Percentiles rank a stretch among this genome's conserved stretches.
These are phyloP conservation scores for Hippocampus kuda DNA, from an alignment of 2,797 vertebrate species.

Conservation along the genomic window DNA sequence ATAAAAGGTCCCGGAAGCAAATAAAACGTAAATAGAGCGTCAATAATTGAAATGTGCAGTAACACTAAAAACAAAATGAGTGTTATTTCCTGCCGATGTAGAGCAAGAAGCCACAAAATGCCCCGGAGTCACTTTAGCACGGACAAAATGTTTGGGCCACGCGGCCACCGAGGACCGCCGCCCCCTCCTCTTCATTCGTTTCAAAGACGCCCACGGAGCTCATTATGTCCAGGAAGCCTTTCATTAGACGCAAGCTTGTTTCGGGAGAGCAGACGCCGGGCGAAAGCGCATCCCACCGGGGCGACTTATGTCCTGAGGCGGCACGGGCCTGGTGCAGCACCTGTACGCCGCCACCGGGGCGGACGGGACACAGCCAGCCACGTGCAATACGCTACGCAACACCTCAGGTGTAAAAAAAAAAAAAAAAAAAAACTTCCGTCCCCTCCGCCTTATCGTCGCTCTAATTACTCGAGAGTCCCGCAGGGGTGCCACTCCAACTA, in stretches of 20 bases:
- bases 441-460: neutral
- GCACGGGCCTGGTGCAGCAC: neutral
- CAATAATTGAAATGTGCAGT: neutral
- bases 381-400: neutral
- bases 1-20: neutral
- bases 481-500: neutral
- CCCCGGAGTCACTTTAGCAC: neutral
- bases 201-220: constrained; percentile 4
- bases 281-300: neutral
- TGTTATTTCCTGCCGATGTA: neutral
- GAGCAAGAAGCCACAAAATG: neutral
- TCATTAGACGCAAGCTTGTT: neutral
- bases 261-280: neutral
- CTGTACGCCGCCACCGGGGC: neutral
- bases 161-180: neutral
- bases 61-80: neutral
- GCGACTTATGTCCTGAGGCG: neutral
- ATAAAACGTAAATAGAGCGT: neutral
- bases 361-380: neutral
- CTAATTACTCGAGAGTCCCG: neutral
- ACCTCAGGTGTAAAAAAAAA: neutral
- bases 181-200: neutral
- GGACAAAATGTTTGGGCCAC: neutral
- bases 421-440: neutral
- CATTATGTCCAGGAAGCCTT: constrained; percentile 5